Conservation (phyloP, 1,140 invertebrate genomes). For the Andricus grossulariae region DNA sequence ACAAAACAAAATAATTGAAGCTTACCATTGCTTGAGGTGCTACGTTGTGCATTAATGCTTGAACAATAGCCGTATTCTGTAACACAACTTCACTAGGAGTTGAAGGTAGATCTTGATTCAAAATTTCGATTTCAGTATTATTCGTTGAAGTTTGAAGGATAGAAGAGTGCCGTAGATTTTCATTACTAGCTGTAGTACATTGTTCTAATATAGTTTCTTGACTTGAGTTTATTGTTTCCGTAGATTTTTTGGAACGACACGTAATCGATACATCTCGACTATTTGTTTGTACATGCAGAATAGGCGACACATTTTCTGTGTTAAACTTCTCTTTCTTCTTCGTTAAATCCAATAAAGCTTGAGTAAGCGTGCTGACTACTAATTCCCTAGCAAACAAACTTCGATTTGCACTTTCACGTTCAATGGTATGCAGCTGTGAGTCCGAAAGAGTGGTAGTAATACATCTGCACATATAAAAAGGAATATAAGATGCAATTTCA, state of each 20-base stretch:
- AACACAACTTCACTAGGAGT: constrained; percentile 69
- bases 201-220: constrained; percentile 67
- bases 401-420: constrained; percentile 80
- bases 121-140: constrained; percentile 52
- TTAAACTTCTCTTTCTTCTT: constrained; percentile 62
- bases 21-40: constrained; percentile 73
- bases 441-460: constrained; percentile 78
- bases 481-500: background rate
- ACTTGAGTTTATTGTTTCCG: constrained; percentile 61
- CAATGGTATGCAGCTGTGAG: constrained; percentile 76
- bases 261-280: constrained; percentile 68
- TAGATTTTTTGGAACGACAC: constrained; percentile 54
- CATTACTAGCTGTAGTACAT: constrained; percentile 56
- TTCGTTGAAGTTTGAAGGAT: constrained; percentile 56
- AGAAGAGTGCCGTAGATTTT: constrained; percentile 51
- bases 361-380: constrained; percentile 79
- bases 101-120: constrained; percentile 64
- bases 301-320: constrained; percentile 59
- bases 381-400: constrained; percentile 84
- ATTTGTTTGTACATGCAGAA: constrained; percentile 60
- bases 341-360: constrained; percentile 70
- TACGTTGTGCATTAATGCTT: constrained; percentile 72
- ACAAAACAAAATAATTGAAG: constrained; percentile 35
- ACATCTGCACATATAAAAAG: constrained; percentile 72
- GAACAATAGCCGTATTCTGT: constrained; percentile 70